Base-by-base conservation (phyloP, 2,113 vertebrate species). In the Scalopus aquaticus region DNA sequence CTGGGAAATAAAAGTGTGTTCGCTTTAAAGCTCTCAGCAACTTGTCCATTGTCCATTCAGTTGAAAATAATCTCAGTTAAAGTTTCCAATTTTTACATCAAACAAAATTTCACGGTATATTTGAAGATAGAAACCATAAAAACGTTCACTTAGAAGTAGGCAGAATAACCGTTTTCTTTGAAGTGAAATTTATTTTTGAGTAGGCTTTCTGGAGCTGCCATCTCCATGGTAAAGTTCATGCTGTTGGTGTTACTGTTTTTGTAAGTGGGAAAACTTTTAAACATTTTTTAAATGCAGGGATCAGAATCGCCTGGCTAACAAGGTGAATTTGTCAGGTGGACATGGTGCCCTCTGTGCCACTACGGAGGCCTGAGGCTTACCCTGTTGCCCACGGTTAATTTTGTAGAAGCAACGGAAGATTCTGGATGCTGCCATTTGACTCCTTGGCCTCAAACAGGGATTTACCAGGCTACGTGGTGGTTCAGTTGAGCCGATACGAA, bases 401-500 rank as follows among this genome's bases (percentile, higher is more conserved):
- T 95, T 95, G 30, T 94, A 88, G 89, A 98, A 96, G 32, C n/a
- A 35, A 72, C 69, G 35, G 42, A 96, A 87, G n/a, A 95, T 84
- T 49, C 90, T 64, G 24, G 80, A 80, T 32, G 90, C n/a, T 32
- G 96, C 96, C 92, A 80, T 97, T 97, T 98, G 96, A 97, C 93
- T 92, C 20, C 10, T 37, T 95, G 78, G 94, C 94, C 97, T 97
- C 96, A 97, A 98, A 96, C 64, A 85, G 70, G 78, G 60, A 74
- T 98, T 98, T 98, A 97, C 97, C 96, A n/a, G 81, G 93, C 95
- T 97, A 86, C 89, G 82, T 17, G 95, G 89, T 94, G 90, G 78
- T 90, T 97, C 95, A 98, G 96, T 96, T 96, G 98, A 98, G 82
- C 84, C 97, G 98, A 98, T 98, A 98, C 97, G 98, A 98, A 89